Evolutionary conservation across 1,140 invertebrate species (phyloP), one percentile per base, ranked within the genome.

Genomic region (Harlomillsia oculata): DNA sequence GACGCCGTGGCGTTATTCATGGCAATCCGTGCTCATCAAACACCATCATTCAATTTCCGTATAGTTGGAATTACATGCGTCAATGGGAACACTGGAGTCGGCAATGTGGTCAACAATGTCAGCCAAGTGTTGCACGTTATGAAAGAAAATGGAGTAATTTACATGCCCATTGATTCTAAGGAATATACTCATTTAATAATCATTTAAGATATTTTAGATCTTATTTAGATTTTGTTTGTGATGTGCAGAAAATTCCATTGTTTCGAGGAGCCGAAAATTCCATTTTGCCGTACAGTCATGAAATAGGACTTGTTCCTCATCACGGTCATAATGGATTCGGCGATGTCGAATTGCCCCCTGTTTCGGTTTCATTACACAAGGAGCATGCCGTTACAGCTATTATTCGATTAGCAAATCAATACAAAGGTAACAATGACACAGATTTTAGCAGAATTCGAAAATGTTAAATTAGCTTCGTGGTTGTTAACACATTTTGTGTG

Each of bases 311-410:
- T 18, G 41, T 63, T 13, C 58, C 65, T 23, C 79, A 71, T 68
- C 75, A 80, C 69, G 83, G 82, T 0, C 60, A 57, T 5, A 81
- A 85, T 71, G 83, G 82, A 9, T 82, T 86, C 64, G 81, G 82
- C 0, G 80, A 82, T 69, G 69, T 68, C 3, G 53, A 66, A 30
- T 21, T 62, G 2, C 51, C 64, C 13, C 26, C 52, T 9, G 14
- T 52, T 5, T 44, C 62, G 34, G 65, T 66, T 9, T 53, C 25
- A 37, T 8, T 70, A 13, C 53, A 71, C 43, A 5, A 43, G 6
- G 64, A 69, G 41, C 63, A 77, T 61, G 78, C 75, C 6, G 72
- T 71, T 5, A 62, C 66, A 44, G 76, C 74, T 18, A 68, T 82
- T 6, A 67, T 76, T 23, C 66, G 72, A 52, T 64, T 82, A 45